Evolutionary conservation across 2,797 vertebrate species (phyloP).

Genomic region (Eidolon dupreanum): DNA sequence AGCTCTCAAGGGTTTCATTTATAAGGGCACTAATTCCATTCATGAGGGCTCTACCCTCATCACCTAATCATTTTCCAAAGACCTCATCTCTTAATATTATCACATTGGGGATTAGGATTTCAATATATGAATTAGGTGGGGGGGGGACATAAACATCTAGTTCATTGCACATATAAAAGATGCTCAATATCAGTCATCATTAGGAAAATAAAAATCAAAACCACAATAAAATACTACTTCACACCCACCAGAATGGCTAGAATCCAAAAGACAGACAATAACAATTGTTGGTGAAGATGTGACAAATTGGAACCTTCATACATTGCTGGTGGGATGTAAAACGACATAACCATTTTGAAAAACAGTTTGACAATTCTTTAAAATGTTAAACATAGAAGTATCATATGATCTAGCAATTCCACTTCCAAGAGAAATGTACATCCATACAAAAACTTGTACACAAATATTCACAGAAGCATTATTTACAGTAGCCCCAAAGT

Average conservation of each 20-base stretch:
- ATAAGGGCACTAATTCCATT: neutral
- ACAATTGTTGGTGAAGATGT: neutral
- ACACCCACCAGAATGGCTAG: neutral
- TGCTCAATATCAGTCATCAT: neutral
- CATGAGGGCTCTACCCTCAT: neutral
- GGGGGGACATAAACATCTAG: neutral
- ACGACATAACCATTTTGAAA: neutral
- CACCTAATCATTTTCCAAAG: neutral
- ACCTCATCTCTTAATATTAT: neutral
- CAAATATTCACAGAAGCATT: neutral
- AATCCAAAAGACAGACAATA: neutral
- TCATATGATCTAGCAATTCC: neutral
- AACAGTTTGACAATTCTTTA: constrained; percentile 12
- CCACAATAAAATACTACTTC: neutral
- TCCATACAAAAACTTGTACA: neutral
- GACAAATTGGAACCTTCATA: neutral
- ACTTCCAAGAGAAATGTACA: neutral
- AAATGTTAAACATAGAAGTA: constrained; percentile 15
- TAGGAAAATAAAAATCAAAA: constrained; percentile 18
- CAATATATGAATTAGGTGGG: neutral
- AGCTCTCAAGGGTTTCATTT: neutral
- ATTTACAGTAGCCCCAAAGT: neutral
- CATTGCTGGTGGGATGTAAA: neutral
- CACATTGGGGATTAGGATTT: neutral
- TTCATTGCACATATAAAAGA: neutral